Evolutionary conservation across 2,113 vertebrate species (phyloP).

Genomic region (Neodon shergylaensis): DNA sequence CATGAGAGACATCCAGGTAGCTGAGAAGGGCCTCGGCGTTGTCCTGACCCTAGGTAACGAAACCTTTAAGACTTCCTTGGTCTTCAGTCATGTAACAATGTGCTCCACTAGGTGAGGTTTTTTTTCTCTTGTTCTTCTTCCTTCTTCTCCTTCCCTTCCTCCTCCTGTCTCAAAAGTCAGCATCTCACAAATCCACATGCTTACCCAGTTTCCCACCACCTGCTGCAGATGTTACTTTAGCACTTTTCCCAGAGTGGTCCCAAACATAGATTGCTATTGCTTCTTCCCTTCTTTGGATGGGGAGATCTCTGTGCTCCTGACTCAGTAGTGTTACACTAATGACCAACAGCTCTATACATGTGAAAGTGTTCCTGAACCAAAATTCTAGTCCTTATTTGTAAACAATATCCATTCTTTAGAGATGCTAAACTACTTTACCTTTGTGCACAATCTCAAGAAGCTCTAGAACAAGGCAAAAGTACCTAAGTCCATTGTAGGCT

Average conservation of each 20-base stretch:
- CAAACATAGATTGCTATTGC: not conserved
- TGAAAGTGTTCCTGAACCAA: not conserved
- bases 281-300: not conserved
- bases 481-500: not conserved
- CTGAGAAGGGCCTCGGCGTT: not conserved
- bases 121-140: not conserved
- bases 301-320: not conserved
- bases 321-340: not conserved
- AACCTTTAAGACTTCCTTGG: not conserved
- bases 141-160: not conserved
- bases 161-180: not conserved
- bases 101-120: not conserved
- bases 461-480: not conserved
- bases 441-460: not conserved
- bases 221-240: not conserved
- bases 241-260: not conserved
- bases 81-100: not conserved
- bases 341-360: not conserved
- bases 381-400: not conserved
- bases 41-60: not conserved
- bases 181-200: slow-evolving; percentile 7
- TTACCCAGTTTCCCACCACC: not conserved
- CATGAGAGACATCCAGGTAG: not conserved
- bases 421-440: not conserved
- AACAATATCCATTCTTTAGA: not conserved